phyloP scores from a whole-genome alignment of 2,888 invertebrate species.

The Drosophila melanocephala region DNA sequence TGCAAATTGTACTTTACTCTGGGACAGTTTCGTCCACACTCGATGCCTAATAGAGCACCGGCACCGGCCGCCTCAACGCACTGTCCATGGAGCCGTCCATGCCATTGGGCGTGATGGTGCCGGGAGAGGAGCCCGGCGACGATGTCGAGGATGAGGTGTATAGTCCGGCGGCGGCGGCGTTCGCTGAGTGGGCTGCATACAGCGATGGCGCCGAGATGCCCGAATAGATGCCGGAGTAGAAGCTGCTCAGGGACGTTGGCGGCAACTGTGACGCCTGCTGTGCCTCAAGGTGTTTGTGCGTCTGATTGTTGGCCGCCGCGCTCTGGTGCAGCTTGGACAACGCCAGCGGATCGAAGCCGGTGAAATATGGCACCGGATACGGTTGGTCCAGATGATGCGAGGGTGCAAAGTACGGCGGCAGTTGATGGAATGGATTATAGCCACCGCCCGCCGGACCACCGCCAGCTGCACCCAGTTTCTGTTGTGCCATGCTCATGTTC shows the following conservation, averaged over 20 bases:
- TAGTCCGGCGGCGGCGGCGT: constrained; percentile 83
- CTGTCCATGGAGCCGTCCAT: constrained; percentile 84
- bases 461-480: constrained; percentile 73
- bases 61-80: constrained; percentile 84
- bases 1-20: constrained; percentile 79
- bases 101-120: constrained; percentile 83
- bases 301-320: constrained; percentile 83
- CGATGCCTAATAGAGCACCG: constrained; percentile 83
- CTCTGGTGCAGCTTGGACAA: constrained; percentile 85
- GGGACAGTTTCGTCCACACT: constrained; percentile 43
- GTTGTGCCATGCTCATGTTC: constrained; percentile 73
- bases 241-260: constrained; percentile 84
- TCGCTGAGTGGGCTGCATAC: constrained; percentile 85
- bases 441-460: constrained; percentile 86
- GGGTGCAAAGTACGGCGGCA: constrained; percentile 91
- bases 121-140: constrained; percentile 85
- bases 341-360: constrained; percentile 85
- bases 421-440: constrained; percentile 89
- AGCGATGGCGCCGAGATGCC: constrained; percentile 85
- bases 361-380: constrained; percentile 85
- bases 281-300: constrained; percentile 82
- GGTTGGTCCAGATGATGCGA: constrained; percentile 89
- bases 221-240: constrained; percentile 85
- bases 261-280: constrained; percentile 85
- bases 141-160: constrained; percentile 85